phyloP scores from a whole-genome alignment of 1,140 invertebrate species.

The Cyphomyrmex costatus region DNA sequence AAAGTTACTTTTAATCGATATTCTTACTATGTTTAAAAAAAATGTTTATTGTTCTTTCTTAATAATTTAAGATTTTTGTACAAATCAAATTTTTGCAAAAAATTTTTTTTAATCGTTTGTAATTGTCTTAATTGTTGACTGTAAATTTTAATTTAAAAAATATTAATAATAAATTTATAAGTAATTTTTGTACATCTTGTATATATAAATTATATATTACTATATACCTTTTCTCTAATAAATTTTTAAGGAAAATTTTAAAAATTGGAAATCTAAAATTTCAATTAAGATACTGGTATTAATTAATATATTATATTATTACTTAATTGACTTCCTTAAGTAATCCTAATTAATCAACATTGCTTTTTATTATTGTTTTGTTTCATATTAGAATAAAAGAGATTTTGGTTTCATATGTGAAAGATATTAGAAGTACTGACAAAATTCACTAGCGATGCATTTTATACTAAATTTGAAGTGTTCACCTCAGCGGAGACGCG shows the following conservation, averaged over 20 bases:
- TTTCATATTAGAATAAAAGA: not conserved
- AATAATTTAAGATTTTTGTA: too few relatives aligned
- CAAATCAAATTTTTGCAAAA: too few relatives aligned
- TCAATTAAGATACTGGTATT: not conserved
- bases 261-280: not conserved
- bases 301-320: constrained; percentile 1
- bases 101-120: too few relatives aligned
- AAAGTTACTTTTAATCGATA: not conserved
- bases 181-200: not conserved
- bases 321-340: not conserved
- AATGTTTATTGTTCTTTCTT: too few relatives aligned
- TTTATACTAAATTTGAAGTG: constrained; percentile 36
- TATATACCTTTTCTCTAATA: not conserved
- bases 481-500: constrained; percentile 2
- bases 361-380: not conserved
- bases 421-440: not conserved
- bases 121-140: not conserved
- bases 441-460: not conserved
- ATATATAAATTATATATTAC: not conserved
- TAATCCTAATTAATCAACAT: not conserved
- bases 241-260: not conserved
- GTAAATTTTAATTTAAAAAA: not conserved
- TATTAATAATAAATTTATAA: not conserved
- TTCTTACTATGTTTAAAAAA: not conserved
- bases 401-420: not conserved